Percentiles rank a stretch among this genome's conserved stretches.
Conservation (phyloP, 2,113 vertebrate species). For the Takifugu bimaculatus region DNA sequence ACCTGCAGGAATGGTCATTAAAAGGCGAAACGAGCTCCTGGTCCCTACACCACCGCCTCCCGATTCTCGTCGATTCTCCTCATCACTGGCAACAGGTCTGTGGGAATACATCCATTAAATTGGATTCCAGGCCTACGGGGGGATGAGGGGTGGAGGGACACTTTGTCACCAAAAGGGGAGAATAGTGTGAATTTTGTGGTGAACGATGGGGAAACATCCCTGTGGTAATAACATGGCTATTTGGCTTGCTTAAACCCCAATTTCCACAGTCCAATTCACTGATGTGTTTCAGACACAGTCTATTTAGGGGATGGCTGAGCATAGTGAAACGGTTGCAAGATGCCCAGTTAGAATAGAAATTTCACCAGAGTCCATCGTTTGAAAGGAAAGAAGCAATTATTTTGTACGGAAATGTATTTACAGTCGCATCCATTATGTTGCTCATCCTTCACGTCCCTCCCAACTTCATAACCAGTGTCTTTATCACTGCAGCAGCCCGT, state of each 20-base stretch:
- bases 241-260: conserved; percentile 60
- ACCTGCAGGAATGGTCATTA: conserved; percentile 62
- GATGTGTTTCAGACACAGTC: conserved; percentile 66
- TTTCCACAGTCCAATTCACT: conserved; percentile 53
- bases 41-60: conserved; percentile 36
- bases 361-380: conserved; percentile 32
- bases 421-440: conserved; percentile 2
- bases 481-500: neutral
- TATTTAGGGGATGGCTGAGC: conserved; percentile 60
- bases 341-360: conserved; percentile 35
- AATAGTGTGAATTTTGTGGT: conserved; percentile 56
- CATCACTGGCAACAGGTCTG: conserved; percentile 57
- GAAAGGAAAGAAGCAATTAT: conserved; percentile 30
- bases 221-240: conserved; percentile 60
- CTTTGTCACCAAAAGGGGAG: conserved; percentile 52
- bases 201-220: conserved; percentile 41
- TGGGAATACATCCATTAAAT: conserved; percentile 75
- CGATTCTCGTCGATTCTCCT: conserved; percentile 16
- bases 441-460: conserved; percentile 10
- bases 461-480: conserved; percentile 30
- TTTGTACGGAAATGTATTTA: conserved; percentile 8
- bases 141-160: conserved; percentile 54
- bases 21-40: conserved; percentile 44
- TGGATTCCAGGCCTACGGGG: conserved; percentile 66
- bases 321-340: conserved; percentile 36